phyloP scores from a whole-genome alignment of 2,113 vertebrate species.

The Sphyrna mokarran region DNA sequence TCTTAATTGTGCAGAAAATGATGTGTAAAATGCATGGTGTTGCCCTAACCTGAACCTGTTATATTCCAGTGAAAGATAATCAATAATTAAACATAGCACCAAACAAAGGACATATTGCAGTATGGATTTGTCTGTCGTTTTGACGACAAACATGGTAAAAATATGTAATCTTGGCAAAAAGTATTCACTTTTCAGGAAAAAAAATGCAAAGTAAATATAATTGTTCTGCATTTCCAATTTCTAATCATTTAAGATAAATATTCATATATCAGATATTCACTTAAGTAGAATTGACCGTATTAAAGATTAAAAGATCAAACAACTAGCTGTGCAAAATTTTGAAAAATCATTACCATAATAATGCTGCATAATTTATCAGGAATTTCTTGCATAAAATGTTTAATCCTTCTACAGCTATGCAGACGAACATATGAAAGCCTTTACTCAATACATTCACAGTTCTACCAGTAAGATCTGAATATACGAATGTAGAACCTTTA shows the following conservation, averaged over 20 bases:
- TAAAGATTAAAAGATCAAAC: conserved; percentile 34
- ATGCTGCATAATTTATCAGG: conserved; percentile 30
- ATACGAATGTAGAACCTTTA: background rate
- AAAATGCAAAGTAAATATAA: conserved; percentile 3
- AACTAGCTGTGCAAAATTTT: conserved; percentile 23
- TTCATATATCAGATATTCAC: conserved; percentile 32
- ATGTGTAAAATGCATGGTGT: background rate
- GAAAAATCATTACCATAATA: conserved; percentile 21
- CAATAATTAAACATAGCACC: conserved; percentile 23
- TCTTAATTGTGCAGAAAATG: background rate
- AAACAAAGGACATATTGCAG: conserved; percentile 24
- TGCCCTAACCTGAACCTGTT: conserved; percentile 23
- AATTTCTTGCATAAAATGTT: conserved; percentile 27
- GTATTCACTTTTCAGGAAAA: background rate
- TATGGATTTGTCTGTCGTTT: conserved; percentile 13
- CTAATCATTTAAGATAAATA: conserved; percentile 29
- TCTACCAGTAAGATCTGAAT: conserved; percentile 1
- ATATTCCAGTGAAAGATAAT: background rate
- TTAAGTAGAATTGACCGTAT: conserved; percentile 29
- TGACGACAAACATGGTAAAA: background rate
- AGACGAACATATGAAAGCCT: background rate
- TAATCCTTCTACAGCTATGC: background rate
- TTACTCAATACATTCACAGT: background rate
- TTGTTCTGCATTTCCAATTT: background rate
- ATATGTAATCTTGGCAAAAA: conserved; percentile 22